Conservation (phyloP, 2,113 vertebrate species). For the Microtus montanus region DNA sequence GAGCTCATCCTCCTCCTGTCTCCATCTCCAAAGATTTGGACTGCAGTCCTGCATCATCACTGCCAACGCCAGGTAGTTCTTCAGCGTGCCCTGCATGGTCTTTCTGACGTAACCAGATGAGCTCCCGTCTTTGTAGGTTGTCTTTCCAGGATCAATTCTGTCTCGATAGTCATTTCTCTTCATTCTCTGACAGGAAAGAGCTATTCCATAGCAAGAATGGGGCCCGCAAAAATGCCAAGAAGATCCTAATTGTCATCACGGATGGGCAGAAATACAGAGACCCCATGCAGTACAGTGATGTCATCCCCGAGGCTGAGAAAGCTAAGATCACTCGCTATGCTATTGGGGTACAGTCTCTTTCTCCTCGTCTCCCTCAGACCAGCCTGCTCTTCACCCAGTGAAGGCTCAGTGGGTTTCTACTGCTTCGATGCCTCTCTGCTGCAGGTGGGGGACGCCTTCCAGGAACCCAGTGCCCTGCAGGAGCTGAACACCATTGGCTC, state of each 20-base stretch:
- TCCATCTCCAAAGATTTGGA: neutral
- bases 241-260: slow-evolving; percentile 82
- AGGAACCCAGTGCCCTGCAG: neutral
- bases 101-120: neutral
- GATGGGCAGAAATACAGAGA: slow-evolving; percentile 78
- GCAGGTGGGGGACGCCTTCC: slow-evolving; percentile 79
- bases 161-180: neutral
- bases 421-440: neutral
- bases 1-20: neutral
- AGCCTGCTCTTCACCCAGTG: neutral
- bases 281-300: neutral
- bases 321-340: slow-evolving; percentile 76
- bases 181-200: slow-evolving; percentile 59
- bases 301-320: slow-evolving; percentile 67
- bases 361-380: neutral
- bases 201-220: slow-evolving; percentile 75
- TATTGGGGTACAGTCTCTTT: slow-evolving; percentile 73
- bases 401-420: neutral
- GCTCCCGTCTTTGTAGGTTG: neutral
- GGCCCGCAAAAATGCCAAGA: slow-evolving; percentile 65
- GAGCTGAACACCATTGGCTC: slow-evolving; percentile 80
- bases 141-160: neutral
- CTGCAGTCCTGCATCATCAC: neutral
- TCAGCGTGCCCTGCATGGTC: neutral
- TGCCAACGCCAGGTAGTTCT: too few relatives aligned